These are phyloP conservation scores for Cavia aperea DNA, from an alignment of 2,113 vertebrate genomes.

Conservation along the genomic window DNA sequence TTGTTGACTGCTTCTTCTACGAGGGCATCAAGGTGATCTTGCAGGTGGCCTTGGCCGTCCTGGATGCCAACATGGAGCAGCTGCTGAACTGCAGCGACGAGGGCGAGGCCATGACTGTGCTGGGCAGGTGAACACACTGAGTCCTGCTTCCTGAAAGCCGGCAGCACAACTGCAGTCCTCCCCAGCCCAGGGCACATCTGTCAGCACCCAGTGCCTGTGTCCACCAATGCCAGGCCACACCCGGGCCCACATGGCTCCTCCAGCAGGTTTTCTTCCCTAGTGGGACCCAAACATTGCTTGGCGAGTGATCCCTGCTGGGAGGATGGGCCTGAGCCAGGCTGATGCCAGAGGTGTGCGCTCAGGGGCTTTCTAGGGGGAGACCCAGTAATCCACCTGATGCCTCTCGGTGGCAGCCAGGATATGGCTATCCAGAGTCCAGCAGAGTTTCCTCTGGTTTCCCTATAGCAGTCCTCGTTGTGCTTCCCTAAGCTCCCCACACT, in stretches of 20 bases:
- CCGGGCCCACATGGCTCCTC: neutral
- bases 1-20: constrained; percentile 97
- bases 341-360: neutral
- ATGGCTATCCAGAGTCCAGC: rapidly evolving
- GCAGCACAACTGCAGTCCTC: neutral
- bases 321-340: too few species aligned
- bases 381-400: neutral
- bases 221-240: neutral
- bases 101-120: constrained; percentile 97
- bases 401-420: too few species aligned
- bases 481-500: neutral
- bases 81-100: constrained; percentile 89
- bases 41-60: constrained; percentile 92
- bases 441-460: rapidly evolving
- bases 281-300: neutral
- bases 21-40: constrained; percentile 96
- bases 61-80: constrained; percentile 93
- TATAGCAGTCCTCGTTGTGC: rapidly evolving
- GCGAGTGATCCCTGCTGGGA: neutral
- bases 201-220: neutral
- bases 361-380: too few species aligned
- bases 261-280: neutral
- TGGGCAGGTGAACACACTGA: constrained; percentile 83
- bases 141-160: neutral
- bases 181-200: neutral